Evolutionary conservation across 2,113 vertebrate species (phyloP).

Genomic region (Peromyscus maniculatus): DNA sequence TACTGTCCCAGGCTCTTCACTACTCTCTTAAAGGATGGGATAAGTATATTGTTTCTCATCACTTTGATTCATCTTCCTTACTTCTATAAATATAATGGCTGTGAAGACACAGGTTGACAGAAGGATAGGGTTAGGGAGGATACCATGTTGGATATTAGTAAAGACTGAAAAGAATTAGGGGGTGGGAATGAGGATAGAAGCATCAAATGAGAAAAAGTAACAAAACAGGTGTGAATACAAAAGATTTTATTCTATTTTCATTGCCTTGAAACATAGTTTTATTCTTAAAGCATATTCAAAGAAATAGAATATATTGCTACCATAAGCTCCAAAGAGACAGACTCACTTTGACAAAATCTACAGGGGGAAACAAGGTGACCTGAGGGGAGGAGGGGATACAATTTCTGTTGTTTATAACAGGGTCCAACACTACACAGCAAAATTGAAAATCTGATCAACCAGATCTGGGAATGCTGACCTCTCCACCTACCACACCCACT

Average conservation of each 20-base stretch:
- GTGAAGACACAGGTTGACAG: not conserved
- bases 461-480: constrained; percentile 44
- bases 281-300: not conserved
- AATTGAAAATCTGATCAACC: constrained; percentile 58
- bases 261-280: not conserved
- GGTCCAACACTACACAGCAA: not conserved
- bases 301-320: not conserved
- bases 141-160: not conserved
- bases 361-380: not conserved
- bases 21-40: not conserved
- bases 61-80: not conserved
- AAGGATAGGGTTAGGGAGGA: not conserved
- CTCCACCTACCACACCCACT: not conserved
- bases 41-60: not conserved
- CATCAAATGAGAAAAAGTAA: not conserved
- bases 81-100: not conserved
- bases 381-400: not conserved
- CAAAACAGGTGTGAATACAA: not conserved
- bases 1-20: not conserved
- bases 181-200: not conserved
- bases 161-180: not conserved
- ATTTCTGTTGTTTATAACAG: not conserved
- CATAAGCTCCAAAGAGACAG: not conserved
- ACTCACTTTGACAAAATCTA: not conserved
- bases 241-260: not conserved